These are phyloP conservation scores for Pycnonotus jocosus DNA, from an alignment of 2,113 vertebrate genomes.

Conservation along the genomic window DNA sequence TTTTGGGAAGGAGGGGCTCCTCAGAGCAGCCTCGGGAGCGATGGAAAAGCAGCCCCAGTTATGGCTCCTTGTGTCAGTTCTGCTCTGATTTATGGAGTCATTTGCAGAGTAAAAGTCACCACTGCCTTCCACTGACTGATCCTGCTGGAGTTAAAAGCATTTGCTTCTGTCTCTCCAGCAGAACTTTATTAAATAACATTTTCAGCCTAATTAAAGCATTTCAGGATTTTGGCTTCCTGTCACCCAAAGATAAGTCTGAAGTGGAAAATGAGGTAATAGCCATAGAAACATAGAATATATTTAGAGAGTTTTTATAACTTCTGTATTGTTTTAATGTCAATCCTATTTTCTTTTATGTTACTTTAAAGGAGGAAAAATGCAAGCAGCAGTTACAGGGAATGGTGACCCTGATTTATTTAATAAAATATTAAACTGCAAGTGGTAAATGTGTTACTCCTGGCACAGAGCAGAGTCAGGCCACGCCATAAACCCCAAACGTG, in stretches of 20 bases:
- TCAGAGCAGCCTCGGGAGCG: neutral
- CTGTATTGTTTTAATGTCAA: conserved; percentile 29
- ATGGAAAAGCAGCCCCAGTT: neutral
- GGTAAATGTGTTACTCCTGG: neutral
- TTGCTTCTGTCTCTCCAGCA: neutral
- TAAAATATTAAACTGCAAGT: neutral
- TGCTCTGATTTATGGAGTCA: neutral
- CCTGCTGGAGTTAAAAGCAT: neutral
- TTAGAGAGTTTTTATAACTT: neutral
- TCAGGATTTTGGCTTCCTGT: conserved; percentile 21
- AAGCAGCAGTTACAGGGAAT: neutral
- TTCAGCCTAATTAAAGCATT: conserved; percentile 48
- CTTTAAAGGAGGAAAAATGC: neutral
- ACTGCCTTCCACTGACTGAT: neutral
- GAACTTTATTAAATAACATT: conserved; percentile 41
- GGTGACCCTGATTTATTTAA: neutral
- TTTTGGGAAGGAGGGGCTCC: neutral
- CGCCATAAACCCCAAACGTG: neutral
- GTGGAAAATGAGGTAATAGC: conserved; percentile 19
- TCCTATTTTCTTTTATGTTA: neutral
- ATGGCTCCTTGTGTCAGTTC: neutral
- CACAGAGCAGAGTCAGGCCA: neutral
- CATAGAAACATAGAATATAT: neutral
- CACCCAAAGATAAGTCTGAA: conserved; percentile 30
- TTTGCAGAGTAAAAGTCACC: neutral